Percentiles rank a stretch among this genome's conserved stretches.
Conservation (phyloP, 1,140 invertebrate species). For the Drosophila micromelanica region DNA sequence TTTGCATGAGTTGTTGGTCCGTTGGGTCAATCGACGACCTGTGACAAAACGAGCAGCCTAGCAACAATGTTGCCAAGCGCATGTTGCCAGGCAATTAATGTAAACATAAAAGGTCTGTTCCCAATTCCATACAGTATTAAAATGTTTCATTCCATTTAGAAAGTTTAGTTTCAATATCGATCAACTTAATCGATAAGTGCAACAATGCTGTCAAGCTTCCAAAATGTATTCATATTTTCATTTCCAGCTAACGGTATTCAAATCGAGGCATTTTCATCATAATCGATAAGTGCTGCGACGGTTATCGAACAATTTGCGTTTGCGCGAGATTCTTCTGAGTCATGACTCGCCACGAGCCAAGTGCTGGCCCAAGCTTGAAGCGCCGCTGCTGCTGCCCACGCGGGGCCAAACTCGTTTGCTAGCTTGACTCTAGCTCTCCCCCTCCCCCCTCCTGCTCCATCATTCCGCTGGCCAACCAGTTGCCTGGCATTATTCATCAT, state of each 20-base stretch:
- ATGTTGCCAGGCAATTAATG: constrained; percentile 27
- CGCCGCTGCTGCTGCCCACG: constrained; percentile 34
- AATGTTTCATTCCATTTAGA: not conserved
- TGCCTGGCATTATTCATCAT: constrained; percentile 19
- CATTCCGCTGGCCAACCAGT: constrained; percentile 2
- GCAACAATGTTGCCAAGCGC: constrained; percentile 25
- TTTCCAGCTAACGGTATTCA: too few species aligned
- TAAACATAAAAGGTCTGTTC: constrained; percentile 9
- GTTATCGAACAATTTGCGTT: constrained; percentile 17
- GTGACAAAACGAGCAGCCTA: constrained; percentile 31
- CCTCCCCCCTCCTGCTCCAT: not conserved
- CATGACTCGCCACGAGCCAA: constrained; percentile 55
- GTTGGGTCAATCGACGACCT: constrained; percentile 44
- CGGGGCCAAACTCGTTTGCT: constrained; percentile 49
- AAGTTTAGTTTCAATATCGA: not conserved
- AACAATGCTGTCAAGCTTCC: not conserved
- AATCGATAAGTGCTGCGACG: constrained; percentile 27
- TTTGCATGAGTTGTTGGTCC: constrained; percentile 51
- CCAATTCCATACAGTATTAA: not conserved
- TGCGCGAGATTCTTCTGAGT: constrained; percentile 35
- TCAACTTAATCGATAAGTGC: too few species aligned
- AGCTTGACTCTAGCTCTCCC: constrained; percentile 5
- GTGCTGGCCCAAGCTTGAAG: constrained; percentile 17
- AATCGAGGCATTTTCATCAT: not conserved
- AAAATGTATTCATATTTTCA: too few species aligned